Evolutionary conservation across 2,888 invertebrate genomes (phyloP), one percentile per base, ranked within the genome.

Genomic region (Pollenia amentaria): DNA sequence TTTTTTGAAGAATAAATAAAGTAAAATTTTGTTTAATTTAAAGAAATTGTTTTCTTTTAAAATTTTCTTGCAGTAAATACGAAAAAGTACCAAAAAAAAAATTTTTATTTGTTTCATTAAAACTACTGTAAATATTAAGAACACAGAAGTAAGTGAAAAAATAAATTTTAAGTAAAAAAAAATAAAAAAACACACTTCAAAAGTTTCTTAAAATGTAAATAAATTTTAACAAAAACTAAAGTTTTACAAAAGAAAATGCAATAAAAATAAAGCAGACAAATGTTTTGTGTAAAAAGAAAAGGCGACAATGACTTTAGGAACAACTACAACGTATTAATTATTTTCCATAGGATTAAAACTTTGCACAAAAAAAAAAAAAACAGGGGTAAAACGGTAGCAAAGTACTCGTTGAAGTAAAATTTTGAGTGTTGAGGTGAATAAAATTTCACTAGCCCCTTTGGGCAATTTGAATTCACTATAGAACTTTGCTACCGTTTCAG

Each of bases 81-180:
- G 55, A 48, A 57, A 79, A 57, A 21, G 18, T 10, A 60, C 38
- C 14, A n/a, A 44, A 64, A 64, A 18, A 38, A 60, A 57, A 64
- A 69, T 69, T 76, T 76, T 69, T 82, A 60, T 69, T 82, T 75
- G 69, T 76, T 82, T 82, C 69, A 82, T 76, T 70, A 69, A 82
- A 82, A 82, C 55, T 82, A 62, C 44, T 48, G 69, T 44, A 79
- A 79, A 64, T 53, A 69, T 40, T 64, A 53, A 44, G n/a, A 48
- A 16, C 14, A 67, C 4, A 62, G n/a, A 53, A 79, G 62, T 62
- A 14, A 42, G 9, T 21, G 29, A 77, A 44, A 62, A 46, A 46
- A 53, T 11, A 69, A 16, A n/a, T 40, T 70, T 70, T 21, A 8
- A 29, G 29, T 29, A 29, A 29, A 29, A 57, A 21, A 53, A 40